Evolutionary conservation across 2,888 invertebrate genomes (phyloP).

Genomic region (Ormyrus nitidulus): DNA sequence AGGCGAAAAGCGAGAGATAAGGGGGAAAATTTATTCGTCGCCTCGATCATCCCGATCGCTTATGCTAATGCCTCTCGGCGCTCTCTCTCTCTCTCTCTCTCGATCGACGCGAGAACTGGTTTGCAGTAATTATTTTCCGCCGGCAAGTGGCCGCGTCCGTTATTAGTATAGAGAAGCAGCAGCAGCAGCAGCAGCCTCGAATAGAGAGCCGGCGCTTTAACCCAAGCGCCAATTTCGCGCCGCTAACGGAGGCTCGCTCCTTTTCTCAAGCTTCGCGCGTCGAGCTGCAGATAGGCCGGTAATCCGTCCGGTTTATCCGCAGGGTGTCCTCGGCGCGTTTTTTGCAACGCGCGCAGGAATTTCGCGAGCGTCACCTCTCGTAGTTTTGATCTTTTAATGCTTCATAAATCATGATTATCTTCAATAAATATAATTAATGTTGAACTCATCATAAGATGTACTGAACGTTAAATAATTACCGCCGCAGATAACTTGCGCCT

Average conservation of each 20-base stretch:
- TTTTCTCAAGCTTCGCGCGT: background rate
- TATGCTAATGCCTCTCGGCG: conserved; percentile 64
- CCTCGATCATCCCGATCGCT: conserved; percentile 70
- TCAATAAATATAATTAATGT: conserved; percentile 55
- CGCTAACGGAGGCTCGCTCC: conserved; percentile 15
- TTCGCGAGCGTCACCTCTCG: conserved; percentile 30
- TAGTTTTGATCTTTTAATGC: conserved; percentile 50
- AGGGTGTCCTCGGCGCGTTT: conserved; percentile 32
- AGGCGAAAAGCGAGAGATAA: conserved; percentile 31
- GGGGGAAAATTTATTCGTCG: conserved; percentile 48
- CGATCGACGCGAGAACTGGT: conserved; percentile 65
- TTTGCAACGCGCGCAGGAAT: conserved; percentile 17
- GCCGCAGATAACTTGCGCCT: conserved; percentile 27
- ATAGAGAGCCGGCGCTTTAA: too few species aligned
- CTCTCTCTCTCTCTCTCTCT: conserved; percentile 43
- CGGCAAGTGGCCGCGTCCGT: conserved; percentile 69
- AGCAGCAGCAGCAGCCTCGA: too few species aligned
- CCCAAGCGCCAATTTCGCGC: background rate
- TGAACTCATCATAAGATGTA: conserved; percentile 36
- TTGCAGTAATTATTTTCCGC: conserved; percentile 74
- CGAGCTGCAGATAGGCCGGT: conserved; percentile 31
- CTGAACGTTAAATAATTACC: conserved; percentile 48
- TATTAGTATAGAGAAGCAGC: conserved; percentile 65
- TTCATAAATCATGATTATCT: conserved; percentile 55
- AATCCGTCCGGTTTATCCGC: conserved; percentile 52